These are phyloP conservation scores for Dexiosoma caninum DNA, from an alignment of 2,888 invertebrate species.

Conservation along the genomic window DNA sequence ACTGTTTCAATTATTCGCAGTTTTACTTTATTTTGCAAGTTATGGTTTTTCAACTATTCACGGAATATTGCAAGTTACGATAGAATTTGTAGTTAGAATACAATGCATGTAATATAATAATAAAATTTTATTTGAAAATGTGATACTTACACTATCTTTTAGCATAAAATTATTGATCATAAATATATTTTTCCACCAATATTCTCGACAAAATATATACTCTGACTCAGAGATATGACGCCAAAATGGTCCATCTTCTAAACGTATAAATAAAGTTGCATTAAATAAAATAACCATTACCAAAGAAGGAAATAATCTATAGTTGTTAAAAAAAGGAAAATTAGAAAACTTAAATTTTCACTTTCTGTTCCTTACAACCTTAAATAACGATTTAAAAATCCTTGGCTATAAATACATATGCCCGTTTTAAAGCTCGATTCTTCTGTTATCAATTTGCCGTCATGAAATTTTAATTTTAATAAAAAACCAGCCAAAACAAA, in stretches of 20 bases:
- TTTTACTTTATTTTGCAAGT: too few species aligned
- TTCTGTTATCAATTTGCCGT: conserved; percentile 63
- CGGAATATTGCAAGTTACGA: too few species aligned
- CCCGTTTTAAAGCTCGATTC: conserved; percentile 59
- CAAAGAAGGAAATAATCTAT: conserved; percentile 71
- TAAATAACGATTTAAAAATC: conserved; percentile 71
- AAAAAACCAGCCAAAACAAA: conserved; percentile 81
- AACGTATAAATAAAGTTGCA: conserved; percentile 74
- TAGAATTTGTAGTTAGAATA: too few species aligned
- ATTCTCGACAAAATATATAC: conserved; percentile 72
- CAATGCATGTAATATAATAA: too few species aligned
- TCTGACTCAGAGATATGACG: conserved; percentile 71
- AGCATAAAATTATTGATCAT: conserved; percentile 75
- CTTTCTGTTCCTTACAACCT: conserved; percentile 59
- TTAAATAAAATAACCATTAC: conserved; percentile 69
- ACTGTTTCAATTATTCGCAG: too few species aligned
- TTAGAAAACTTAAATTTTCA: not conserved
- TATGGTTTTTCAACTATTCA: too few species aligned
- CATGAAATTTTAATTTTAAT: conserved; percentile 71
- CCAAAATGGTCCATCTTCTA: conserved; percentile 78
- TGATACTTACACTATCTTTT: conserved; percentile 69
- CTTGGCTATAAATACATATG: conserved; percentile 65
- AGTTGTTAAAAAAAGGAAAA: not conserved
- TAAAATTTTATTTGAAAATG: too few species aligned
- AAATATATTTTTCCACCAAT: conserved; percentile 77